Evolutionary conservation across 2,113 vertebrate genomes (phyloP).

Genomic region (Octodon degus): DNA sequence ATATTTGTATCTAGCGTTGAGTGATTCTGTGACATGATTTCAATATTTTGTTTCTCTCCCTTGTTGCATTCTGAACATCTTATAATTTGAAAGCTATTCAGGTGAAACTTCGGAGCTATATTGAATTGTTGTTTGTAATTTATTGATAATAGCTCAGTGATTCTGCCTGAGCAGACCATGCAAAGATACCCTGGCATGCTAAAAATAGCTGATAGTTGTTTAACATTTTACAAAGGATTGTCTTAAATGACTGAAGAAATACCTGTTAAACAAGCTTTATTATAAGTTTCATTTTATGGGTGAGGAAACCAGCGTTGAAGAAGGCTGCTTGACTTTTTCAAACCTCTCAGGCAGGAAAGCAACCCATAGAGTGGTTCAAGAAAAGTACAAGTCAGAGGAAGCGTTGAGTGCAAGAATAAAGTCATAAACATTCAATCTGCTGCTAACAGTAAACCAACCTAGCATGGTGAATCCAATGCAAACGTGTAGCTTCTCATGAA

Average conservation of each 20-base stretch:
- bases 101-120: constrained; percentile 53
- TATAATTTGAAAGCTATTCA: constrained; percentile 68
- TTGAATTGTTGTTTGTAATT: constrained; percentile 62
- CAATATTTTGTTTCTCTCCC: constrained; percentile 4
- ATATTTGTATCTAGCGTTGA: constrained; percentile 20
- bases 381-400: background rate
- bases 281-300: constrained; percentile 70
- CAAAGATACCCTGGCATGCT: constrained; percentile 30
- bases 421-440: background rate
- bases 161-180: constrained; percentile 6
- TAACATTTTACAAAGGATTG: constrained; percentile 64
- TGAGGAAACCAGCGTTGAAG: constrained; percentile 48
- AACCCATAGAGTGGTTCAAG: constrained; percentile 12
- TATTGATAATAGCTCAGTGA: constrained; percentile 61
- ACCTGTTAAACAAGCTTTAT: constrained; percentile 69
- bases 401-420: background rate
- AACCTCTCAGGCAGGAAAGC: constrained; percentile 40
- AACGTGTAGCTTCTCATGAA: background rate
- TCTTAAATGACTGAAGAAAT: constrained; percentile 65
- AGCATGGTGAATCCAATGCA: background rate
- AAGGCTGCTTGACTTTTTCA: constrained; percentile 36
- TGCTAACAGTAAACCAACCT: background rate
- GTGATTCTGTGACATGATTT: background rate
- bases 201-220: constrained; percentile 72
- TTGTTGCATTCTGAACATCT: background rate